Percentiles rank a stretch among this genome's conserved stretches.
phyloP scores from a whole-genome alignment of 2,888 invertebrate genomes.

The Hylaea fasciaria region DNA sequence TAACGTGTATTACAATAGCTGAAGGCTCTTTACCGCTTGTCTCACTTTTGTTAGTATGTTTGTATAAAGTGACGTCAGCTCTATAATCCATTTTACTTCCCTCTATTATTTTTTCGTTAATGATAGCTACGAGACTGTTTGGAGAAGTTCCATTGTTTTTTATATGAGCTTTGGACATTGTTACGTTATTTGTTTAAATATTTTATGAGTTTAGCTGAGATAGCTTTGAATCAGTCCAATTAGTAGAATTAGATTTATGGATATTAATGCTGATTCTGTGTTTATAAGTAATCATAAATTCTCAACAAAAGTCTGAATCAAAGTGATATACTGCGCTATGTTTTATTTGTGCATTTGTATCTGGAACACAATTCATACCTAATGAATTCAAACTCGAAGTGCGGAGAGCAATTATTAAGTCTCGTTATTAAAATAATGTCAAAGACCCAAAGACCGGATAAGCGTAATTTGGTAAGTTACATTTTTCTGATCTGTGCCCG shows the following conservation, averaged over 20 bases:
- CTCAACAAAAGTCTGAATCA: too few species aligned
- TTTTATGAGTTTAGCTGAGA: background rate
- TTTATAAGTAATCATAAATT: background rate
- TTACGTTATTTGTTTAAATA: slow-evolving; percentile 5
- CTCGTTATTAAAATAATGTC: too few species aligned
- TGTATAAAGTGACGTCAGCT: slow-evolving; percentile 17
- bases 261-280: background rate
- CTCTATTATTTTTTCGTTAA: slow-evolving; percentile 14
- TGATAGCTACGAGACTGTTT: slow-evolving; percentile 6
- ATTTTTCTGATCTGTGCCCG: slow-evolving; percentile 13
- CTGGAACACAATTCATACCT: too few species aligned
- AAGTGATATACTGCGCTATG: too few species aligned
- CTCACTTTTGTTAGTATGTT: slow-evolving; percentile 5
- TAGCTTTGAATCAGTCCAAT: background rate
- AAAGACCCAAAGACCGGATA: too few species aligned
- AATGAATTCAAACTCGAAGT: too few species aligned
- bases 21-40: slow-evolving; percentile 3
- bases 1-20: slow-evolving; percentile 10
- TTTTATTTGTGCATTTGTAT: too few species aligned
- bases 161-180: background rate
- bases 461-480: too few species aligned
- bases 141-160: slow-evolving; percentile 15
- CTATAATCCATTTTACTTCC: slow-evolving; percentile 19
- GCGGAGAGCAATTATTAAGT: too few species aligned
- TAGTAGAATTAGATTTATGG: slow-evolving; percentile 3